A percentile compares a stretch with the other conserved stretches of the same genome.
These are phyloP conservation scores for Scolopax mira DNA, from an alignment of 2,113 vertebrate genomes.

Conservation along the genomic window DNA sequence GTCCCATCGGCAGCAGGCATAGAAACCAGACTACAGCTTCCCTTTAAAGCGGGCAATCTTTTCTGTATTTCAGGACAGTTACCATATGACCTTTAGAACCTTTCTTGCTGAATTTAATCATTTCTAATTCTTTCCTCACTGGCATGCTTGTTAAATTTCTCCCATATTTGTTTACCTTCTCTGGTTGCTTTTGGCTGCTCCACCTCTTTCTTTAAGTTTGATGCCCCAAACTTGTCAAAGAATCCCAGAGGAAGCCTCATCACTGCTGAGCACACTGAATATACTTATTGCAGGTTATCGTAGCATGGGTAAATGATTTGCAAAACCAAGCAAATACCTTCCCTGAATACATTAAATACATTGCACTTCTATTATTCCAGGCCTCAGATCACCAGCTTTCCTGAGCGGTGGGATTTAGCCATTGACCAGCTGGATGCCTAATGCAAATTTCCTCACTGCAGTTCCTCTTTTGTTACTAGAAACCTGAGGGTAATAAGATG, in stretches of 20 bases:
- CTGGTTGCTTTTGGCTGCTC: neutral
- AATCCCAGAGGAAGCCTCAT: neutral
- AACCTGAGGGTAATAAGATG: neutral
- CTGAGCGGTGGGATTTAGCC: neutral
- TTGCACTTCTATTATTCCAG: neutral
- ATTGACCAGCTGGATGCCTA: neutral
- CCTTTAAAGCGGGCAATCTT: neutral
- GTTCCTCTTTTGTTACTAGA: neutral
- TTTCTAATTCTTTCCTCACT: neutral
- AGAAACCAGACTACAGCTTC: neutral
- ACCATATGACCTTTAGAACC: neutral
- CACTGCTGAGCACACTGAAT: neutral
- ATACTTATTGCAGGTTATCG: neutral
- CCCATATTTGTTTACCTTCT: neutral
- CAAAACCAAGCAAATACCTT: neutral
- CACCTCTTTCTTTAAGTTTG: neutral
- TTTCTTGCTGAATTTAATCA: neutral
- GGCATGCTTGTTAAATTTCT: neutral
- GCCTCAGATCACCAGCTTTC: neutral
- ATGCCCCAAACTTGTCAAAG: neutral
- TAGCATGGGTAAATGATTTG: neutral
- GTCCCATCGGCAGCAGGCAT: neutral
- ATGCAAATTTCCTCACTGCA: neutral
- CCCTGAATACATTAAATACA: neutral
- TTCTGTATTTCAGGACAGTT: neutral